These are phyloP conservation scores for Sturnira hondurensis DNA, from an alignment of 2,113 vertebrate species.

Conservation along the genomic window DNA sequence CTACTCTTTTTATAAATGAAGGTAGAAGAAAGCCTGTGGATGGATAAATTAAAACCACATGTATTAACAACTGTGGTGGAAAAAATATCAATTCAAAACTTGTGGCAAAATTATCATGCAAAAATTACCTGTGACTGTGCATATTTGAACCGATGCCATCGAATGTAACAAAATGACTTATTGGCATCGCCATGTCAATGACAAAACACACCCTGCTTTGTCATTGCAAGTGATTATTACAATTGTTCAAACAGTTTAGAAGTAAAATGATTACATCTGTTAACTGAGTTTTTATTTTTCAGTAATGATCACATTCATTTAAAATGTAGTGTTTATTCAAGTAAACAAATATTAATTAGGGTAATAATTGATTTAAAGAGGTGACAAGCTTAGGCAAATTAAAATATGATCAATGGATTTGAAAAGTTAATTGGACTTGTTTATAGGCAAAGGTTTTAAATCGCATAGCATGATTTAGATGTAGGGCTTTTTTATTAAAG, in stretches of 20 bases:
- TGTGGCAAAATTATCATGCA: not conserved
- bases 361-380: not conserved
- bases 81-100: not conserved
- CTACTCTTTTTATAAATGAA: not conserved
- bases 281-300: not conserved
- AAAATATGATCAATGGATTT: not conserved
- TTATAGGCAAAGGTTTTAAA: not conserved
- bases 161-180: not conserved
- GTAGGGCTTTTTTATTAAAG: not conserved
- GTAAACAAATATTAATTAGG: not conserved
- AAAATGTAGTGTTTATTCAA: not conserved
- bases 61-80: not conserved
- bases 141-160: not conserved
- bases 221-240: not conserved
- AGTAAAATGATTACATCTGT: not conserved
- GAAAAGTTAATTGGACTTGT: not conserved
- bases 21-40: not conserved
- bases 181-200: not conserved
- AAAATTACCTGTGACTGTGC: not conserved
- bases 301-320: not conserved
- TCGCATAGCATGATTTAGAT: not conserved
- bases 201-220: not conserved
- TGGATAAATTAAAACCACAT: not conserved
- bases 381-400: not conserved
- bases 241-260: not conserved